Evolutionary conservation across 2,797 vertebrate genomes (phyloP), one percentile per base, ranked within the genome.

Genomic region (Synanceia verrucosa): DNA sequence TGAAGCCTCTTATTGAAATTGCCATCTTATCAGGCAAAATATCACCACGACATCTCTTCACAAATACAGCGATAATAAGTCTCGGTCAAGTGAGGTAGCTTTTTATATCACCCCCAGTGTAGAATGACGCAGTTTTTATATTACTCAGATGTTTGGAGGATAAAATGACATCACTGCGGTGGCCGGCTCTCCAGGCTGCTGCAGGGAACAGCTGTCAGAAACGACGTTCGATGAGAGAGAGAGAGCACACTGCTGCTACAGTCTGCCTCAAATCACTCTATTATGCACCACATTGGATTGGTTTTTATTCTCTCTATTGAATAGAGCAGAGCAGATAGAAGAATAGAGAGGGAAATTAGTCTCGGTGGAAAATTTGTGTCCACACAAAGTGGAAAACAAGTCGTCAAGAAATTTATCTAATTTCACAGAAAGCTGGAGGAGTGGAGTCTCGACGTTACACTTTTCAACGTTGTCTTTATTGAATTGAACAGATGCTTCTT

Each of bases 1-100:
- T 33, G 82, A 86, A 89, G 87, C 86, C 84, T 90, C 88, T 93
- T 93, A 92, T 88, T 92, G 90, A 91, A 94, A 93, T 88, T 87
- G 88, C 82, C 88, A 86, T 90, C 89, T 93, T 92, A 94, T 92
- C 91, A 79, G 63, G 67, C 62, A 46, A 88, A 90, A 90, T 89
- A 93, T 92, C 85, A 48, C 82, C 70, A 19, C 77, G 88, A 88
- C 88, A 79, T 85, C 65, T 72, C 90, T 88, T 89, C 84, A 79
- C 87, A 90, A 91, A 93, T 86, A 88, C 80, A 91, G 79, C 62
- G 70, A 84, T 88, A 92, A 93, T 91, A 92, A 88, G 89, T 91
- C 85, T 84, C 68, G 73, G 91, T 89, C 90, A 90, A 90, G 80
- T 89, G 88, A 90, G 79, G 76, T 78, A 79, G 48, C 72, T 71